phyloP scores from a whole-genome alignment of 2,113 vertebrate genomes.

The Lasiurus borealis region DNA sequence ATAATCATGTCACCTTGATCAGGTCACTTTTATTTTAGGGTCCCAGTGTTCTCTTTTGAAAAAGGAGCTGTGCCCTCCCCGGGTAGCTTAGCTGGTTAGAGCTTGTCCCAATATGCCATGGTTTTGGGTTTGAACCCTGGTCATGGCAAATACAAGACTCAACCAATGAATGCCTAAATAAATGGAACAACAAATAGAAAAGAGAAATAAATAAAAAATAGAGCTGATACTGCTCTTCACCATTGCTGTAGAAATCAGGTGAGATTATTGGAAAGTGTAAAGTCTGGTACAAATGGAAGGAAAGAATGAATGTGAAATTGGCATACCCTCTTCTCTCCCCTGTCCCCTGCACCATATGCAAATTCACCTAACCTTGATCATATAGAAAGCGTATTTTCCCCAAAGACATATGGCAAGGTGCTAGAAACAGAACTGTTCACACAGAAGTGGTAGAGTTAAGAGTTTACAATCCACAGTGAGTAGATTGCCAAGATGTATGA shows the following conservation, averaged over 20 bases:
- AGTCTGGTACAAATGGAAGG: neutral
- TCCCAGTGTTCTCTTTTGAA: constrained; percentile 40
- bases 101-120: neutral
- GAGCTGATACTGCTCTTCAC: neutral
- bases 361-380: neutral
- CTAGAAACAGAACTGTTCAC: constrained; percentile 16
- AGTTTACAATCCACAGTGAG: neutral
- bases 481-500: neutral
- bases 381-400: neutral
- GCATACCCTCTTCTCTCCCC: neutral
- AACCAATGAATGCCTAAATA: neutral
- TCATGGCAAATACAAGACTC: neutral
- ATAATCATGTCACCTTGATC: neutral
- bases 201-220: neutral
- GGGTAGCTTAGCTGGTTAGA: neutral
- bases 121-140: neutral
- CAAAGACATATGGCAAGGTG: neutral
- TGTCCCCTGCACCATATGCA: neutral
- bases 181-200: neutral
- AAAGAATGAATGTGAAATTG: neutral
- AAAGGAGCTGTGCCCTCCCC: neutral
- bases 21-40: constrained; percentile 23
- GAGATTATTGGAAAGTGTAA: neutral
- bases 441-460: neutral
- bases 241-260: neutral